Percentiles rank a stretch among this genome's conserved stretches.
These are phyloP conservation scores for Tenthredo notha DNA, from an alignment of 2,888 invertebrate genomes.

Conservation along the genomic window DNA sequence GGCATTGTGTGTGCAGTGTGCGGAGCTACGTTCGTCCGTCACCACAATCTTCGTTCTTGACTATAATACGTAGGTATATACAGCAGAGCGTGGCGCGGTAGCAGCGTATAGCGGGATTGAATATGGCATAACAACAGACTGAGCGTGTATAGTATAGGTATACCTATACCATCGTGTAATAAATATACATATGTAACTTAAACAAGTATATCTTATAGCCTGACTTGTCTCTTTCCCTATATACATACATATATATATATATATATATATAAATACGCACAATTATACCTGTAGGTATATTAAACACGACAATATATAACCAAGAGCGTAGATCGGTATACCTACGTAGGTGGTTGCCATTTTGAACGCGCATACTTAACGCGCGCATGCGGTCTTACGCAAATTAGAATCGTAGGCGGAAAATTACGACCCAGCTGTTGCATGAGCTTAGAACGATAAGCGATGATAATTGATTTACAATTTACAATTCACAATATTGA, in stretches of 20 bases:
- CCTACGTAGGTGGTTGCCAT: constrained; percentile 42
- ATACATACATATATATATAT: no score
- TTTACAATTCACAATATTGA: neutral
- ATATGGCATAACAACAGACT: neutral
- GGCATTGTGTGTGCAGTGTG: constrained; percentile 17
- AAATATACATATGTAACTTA: neutral
- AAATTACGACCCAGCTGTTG: constrained; percentile 48
- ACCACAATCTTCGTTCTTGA: constrained; percentile 37
- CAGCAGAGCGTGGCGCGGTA: neutral
- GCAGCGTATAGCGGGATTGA: neutral
- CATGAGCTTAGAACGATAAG: constrained; percentile 13
- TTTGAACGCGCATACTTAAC: constrained; percentile 35
- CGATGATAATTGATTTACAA: constrained; percentile 45
- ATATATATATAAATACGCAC: neutral
- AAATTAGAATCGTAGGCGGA: constrained; percentile 43
- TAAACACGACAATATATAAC: neutral
- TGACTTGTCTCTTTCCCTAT: no score
- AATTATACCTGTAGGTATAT: neutral
- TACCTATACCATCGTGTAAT: neutral
- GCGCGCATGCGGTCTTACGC: constrained; percentile 50
- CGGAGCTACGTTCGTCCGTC: constrained; percentile 19
- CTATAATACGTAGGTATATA: neutral
- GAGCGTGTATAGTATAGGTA: neutral
- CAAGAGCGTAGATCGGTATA: neutral
- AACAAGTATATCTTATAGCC: neutral